Evolutionary conservation across 30 jellyfish, hydroid and myxozoan species (phyloP), one percentile per base, ranked within the genome.

Genomic region (Aurelia aurita): DNA sequence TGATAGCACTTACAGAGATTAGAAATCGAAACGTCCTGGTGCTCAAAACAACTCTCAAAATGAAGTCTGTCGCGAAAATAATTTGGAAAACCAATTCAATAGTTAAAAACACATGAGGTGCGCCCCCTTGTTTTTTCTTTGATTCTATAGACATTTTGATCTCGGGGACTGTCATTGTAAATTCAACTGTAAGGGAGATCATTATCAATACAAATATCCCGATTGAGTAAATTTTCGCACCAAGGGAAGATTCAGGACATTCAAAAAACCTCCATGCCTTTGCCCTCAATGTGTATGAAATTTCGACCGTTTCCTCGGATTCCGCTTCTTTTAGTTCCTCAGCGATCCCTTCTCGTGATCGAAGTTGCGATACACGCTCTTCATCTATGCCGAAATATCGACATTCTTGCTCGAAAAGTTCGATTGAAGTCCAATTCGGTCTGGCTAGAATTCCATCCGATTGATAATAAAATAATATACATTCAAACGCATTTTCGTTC

Each of bases 401-500:
- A 72, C 97, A 89, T 58, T 80, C 97, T 19, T 67, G 73, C 47
- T 44, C 90, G 84, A 89, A 89, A 6, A 39, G 49, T 47, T 89
- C 93, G 76, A 74, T 51, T 34, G 86, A 26, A 0, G 80, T 13
- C 59, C 63, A 49, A 25, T 23, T 58, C 5, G 97, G 97, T 51
- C 68, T 70, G 65, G 85, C 90, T 43, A 89, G 54, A n/a, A 89
- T 80, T 18, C 97, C 97, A 1, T 70, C 25, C 26, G 97, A 89
- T 57, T 89, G 97, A 54, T 89, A 89, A 49, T 65, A 73, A 65
- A 89, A 82, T 43, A 79, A 54, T 15, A 80, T 74, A 27, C 80
- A 35, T 53, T 81, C 90, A 35, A 89, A 89, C n/a, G 92, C 88
- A 16, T 62, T 66, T 53, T 10, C 58, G 81, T 80, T 63, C 32